Evolutionary conservation across 1,140 invertebrate genomes (phyloP).

Genomic region (Leptinotarsa lineolata): DNA sequence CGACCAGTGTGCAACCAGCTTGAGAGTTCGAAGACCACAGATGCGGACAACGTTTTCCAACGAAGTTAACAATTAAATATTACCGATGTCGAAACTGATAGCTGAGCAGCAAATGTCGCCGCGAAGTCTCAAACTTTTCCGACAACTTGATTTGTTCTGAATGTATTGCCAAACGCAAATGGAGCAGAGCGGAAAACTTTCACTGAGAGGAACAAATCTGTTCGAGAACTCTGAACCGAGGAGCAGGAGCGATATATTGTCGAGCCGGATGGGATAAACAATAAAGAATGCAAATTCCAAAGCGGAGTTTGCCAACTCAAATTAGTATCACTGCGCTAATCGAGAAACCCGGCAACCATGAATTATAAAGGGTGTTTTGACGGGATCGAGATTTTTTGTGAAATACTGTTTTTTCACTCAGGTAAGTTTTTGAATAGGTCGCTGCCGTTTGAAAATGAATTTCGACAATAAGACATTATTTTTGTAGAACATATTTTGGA

Average conservation of each 20-base stretch:
- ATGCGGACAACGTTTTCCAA: constrained; percentile 7
- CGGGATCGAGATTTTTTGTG: no score
- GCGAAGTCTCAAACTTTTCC: constrained; percentile 24
- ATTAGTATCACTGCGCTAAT: constrained; percentile 3
- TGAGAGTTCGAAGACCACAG: background rate
- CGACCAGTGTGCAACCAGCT: no score
- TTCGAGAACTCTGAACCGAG: background rate
- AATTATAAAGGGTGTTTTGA: no score
- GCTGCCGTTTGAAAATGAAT: no score
- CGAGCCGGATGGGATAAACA: constrained; percentile 10
- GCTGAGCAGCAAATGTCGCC: constrained; percentile 23
- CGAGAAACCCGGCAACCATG: background rate
- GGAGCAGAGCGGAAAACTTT: background rate
- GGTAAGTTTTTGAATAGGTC: no score
- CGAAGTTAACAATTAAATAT: constrained; percentile 18
- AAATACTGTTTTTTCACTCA: no score
- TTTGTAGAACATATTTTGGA: no score
- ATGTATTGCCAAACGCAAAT: constrained; percentile 15
- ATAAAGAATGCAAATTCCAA: constrained; percentile 16
- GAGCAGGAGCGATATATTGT: constrained; percentile 7
- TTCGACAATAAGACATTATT: no score
- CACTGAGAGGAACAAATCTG: constrained; percentile 5
- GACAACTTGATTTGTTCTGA: constrained; percentile 24
- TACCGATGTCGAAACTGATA: constrained; percentile 20
- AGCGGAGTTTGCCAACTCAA: constrained; percentile 8